Percentiles rank a stretch among this genome's conserved stretches.
Conservation (phyloP, 2,113 vertebrate species). For the Bolborhynchus lineola region DNA sequence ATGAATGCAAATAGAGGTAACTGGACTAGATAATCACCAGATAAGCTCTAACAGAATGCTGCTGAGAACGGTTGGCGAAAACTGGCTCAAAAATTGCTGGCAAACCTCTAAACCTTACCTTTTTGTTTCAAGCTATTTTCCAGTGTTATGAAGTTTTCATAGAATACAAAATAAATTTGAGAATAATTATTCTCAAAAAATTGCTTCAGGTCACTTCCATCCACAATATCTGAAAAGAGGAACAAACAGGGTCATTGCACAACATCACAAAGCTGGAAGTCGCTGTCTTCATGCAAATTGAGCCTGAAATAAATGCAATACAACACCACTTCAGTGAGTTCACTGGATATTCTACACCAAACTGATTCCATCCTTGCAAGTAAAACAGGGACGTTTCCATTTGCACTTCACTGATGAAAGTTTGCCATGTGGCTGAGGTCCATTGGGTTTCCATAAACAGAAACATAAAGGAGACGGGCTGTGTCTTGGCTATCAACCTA, state of each 20-base stretch:
- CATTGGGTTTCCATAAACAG: not conserved
- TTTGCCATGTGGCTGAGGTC: not conserved
- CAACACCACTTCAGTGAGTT: not conserved
- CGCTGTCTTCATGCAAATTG: not conserved
- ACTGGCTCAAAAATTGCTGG: not conserved
- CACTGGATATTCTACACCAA: not conserved
- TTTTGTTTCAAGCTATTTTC: slow-evolving; percentile 98
- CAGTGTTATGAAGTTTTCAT: slow-evolving; percentile 99
- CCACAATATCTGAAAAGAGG: slow-evolving; percentile 84
- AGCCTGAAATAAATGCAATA: not conserved
- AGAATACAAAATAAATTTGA: slow-evolving; percentile 99
- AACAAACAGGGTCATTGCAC: not conserved
- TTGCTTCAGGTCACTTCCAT: slow-evolving; percentile 91
- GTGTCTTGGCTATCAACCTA: not conserved
- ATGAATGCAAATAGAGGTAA: not conserved
- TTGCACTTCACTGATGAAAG: not conserved
- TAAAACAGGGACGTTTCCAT: not conserved
- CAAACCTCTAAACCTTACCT: slow-evolving; percentile 77
- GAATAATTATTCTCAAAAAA: slow-evolving; percentile 98
- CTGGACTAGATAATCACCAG: not conserved
- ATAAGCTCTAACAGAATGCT: not conserved
- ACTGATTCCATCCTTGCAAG: not conserved
- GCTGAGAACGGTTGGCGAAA: not conserved
- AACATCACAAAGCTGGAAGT: not conserved
- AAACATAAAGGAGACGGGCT: too few relatives aligned